Percentiles rank a stretch among this genome's conserved stretches.
These are phyloP conservation scores for Epistrophe grossulariae DNA, from an alignment of 2,888 invertebrate species.

Conservation along the genomic window DNA sequence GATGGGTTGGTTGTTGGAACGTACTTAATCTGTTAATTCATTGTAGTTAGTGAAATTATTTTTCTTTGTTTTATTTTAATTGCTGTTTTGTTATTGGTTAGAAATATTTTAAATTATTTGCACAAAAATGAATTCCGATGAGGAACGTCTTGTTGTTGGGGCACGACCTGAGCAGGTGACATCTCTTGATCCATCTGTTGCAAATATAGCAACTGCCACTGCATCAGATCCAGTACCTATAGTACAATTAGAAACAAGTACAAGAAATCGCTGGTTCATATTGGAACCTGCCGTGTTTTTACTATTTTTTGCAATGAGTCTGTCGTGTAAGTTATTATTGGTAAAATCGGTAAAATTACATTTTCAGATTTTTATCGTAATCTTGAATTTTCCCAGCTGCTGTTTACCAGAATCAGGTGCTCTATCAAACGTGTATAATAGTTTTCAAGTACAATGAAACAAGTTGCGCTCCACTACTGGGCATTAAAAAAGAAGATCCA, in stretches of 20 bases:
- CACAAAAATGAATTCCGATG: conserved; percentile 77
- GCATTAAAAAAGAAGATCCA: conserved; percentile 82
- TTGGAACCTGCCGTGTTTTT: conserved; percentile 82
- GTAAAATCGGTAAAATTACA: background rate
- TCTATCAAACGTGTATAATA: conserved; percentile 89
- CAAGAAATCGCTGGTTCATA: conserved; percentile 79
- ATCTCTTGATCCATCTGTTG: conserved; percentile 52
- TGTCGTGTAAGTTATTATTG: conserved; percentile 79
- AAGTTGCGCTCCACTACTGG: conserved; percentile 85
- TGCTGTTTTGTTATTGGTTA: background rate
- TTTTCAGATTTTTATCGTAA: background rate
- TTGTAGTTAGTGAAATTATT: conserved; percentile 1
- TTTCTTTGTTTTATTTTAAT: conserved; percentile 26
- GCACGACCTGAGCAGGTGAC: conserved; percentile 41
- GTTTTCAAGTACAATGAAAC: conserved; percentile 85
- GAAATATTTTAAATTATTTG: conserved; percentile 1
- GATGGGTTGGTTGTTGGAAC: conserved; percentile 13
- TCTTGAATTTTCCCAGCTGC: conserved; percentile 78
- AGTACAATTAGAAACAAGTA: background rate
- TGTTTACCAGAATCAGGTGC: conserved; percentile 87
- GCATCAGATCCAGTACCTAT: background rate
- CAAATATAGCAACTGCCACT: background rate
- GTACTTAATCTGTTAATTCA: background rate
- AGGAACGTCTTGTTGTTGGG: conserved; percentile 77
- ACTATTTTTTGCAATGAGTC: conserved; percentile 81